Percentiles rank a stretch among this genome's conserved stretches.
These are phyloP conservation scores for Proisotoma minuta DNA, from an alignment of 2,888 invertebrate genomes.

Conservation along the genomic window DNA sequence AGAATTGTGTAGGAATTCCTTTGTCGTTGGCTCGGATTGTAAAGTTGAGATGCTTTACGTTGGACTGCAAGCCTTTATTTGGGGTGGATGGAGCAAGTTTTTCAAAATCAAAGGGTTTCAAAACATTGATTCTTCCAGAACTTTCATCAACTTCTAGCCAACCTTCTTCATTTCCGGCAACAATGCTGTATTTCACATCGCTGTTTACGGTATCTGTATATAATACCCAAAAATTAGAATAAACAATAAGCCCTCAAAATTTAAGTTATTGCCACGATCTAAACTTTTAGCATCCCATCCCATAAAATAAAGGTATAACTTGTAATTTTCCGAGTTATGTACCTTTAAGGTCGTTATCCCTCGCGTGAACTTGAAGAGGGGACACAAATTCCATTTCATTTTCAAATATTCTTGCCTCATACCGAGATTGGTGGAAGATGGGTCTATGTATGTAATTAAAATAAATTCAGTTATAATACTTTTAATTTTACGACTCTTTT, in stretches of 20 bases:
- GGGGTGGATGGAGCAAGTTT: slow-evolving; percentile 60
- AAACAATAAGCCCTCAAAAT: not conserved
- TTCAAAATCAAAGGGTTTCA: slow-evolving; percentile 73
- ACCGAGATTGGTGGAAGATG: slow-evolving; percentile 72
- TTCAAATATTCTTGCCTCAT: slow-evolving; percentile 77
- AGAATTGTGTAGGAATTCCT: slow-evolving; percentile 70
- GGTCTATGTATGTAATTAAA: slow-evolving; percentile 54
- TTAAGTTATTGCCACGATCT: not conserved
- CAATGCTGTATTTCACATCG: slow-evolving; percentile 72
- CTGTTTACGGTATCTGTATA: slow-evolving; percentile 77
- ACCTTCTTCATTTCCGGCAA: slow-evolving; percentile 67
- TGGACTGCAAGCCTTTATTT: slow-evolving; percentile 35
- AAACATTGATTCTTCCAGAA: slow-evolving; percentile 67
- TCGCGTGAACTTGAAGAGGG: slow-evolving; percentile 70
- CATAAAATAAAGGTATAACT: not conserved
- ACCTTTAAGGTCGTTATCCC: slow-evolving; percentile 80
- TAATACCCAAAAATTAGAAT: not conserved
- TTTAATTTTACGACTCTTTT: not conserved
- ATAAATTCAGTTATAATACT: not conserved
- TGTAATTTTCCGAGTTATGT: slow-evolving; percentile 39
- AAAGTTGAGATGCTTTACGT: slow-evolving; percentile 63
- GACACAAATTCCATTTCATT: slow-evolving; percentile 74
- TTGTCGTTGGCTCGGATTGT: slow-evolving; percentile 71
- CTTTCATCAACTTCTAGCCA: slow-evolving; percentile 77
- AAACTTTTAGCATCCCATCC: not conserved